These are phyloP conservation scores for Tadarida brasiliensis DNA, from an alignment of 2,797 vertebrate genomes.

Conservation along the genomic window DNA sequence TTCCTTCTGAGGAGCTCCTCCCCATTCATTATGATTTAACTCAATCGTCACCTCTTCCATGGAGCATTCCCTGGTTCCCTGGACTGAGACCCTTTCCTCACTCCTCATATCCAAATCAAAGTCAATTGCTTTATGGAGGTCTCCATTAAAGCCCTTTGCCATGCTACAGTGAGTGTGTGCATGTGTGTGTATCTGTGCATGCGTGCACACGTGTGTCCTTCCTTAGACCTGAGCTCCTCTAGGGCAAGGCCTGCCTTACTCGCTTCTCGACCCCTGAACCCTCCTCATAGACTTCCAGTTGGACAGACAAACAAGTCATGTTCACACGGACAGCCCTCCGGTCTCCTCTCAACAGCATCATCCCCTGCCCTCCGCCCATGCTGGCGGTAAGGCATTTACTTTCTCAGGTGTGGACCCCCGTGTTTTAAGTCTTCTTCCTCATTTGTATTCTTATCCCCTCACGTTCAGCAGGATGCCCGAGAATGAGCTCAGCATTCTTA, in stretches of 20 bases:
- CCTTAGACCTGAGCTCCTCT: background rate
- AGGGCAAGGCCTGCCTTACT: background rate
- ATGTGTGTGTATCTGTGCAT: background rate
- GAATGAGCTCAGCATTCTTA: background rate
- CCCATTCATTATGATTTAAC: background rate
- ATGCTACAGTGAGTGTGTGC: too few species aligned
- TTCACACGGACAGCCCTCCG: background rate
- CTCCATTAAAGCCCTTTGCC: background rate
- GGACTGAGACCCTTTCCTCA: background rate
- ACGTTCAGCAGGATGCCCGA: background rate
- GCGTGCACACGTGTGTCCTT: background rate
- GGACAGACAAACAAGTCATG: constrained; percentile 20
- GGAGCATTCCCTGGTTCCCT: background rate
- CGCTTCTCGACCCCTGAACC: background rate
- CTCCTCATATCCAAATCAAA: background rate
- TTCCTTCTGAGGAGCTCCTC: background rate
- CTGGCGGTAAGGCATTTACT: background rate
- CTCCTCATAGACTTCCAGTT: background rate
- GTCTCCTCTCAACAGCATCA: background rate
- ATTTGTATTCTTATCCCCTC: background rate
- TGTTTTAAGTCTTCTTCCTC: background rate
- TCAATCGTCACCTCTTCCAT: background rate
- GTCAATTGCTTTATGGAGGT: background rate
- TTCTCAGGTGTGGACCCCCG: background rate
- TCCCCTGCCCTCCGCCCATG: background rate